Base-by-base conservation (phyloP, 2,113 vertebrate species). In the Chlorocebus sabaeus region DNA sequence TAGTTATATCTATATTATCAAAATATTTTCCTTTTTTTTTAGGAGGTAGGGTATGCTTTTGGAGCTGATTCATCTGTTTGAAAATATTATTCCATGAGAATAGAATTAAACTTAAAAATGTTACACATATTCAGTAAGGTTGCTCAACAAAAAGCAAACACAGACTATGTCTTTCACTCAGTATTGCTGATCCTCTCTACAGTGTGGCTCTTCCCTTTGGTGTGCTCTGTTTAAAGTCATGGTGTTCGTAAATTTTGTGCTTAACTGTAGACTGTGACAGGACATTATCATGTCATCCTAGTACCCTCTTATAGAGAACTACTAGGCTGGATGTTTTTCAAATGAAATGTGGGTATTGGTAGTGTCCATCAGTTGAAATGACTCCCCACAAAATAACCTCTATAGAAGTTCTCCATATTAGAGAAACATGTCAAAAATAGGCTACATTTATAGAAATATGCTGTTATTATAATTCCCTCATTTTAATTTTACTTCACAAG, bases 401-500 rank as follows among this genome's bases (percentile, higher is more conserved):
- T 32, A 3, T 88, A 76, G 45, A 89, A 89, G 27, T 81, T 80
- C 8, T 4, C 4, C 20, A 76, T 83, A 93, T 92, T 22, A 81
- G 92, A 86, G 72, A 92, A 92, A 86, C 9, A 48, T 82, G 52
- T 94, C 35, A 64, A 84, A 82, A 80, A 45, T 4, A 59, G 43
- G 40, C n/a, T 45, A 59, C 17, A 67, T 38, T 75, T 75, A 50
- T 45, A 55, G 20, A 96, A 92, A 89, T 79, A n/a, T 20, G 11
- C 22, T n/a, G 67, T 89, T 50, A 75, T 75, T 18, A 57, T 79
- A 57, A 59, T 85, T 30, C 35, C 0, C n/a, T 43, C 2, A 23
- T 88, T 86, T 92, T 57, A 88, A 85, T 92, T 86, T 96, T 81
- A 85, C 55, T 93, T 76, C 35, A n/a, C 27, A 85, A 75, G 16